Evolutionary conservation across 1,140 invertebrate species (phyloP).

Genomic region (Contarinia nasturtii): DNA sequence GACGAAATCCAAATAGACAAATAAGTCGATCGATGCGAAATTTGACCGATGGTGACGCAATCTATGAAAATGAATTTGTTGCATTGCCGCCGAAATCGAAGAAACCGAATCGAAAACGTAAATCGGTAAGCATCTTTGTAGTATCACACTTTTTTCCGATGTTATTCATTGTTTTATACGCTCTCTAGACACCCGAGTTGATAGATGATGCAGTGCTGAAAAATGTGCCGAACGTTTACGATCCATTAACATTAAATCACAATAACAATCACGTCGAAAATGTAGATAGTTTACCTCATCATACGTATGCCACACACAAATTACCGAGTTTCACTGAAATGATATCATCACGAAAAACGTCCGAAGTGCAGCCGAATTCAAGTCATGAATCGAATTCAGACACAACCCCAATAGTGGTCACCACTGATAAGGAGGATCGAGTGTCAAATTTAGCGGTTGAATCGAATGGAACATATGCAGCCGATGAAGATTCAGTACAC

Average conservation of each 20-base stretch:
- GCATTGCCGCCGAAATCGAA: neutral
- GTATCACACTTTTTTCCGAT: neutral
- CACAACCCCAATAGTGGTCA: too few relatives aligned
- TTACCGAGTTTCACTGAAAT: neutral
- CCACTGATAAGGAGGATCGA: too few relatives aligned
- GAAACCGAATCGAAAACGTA: neutral
- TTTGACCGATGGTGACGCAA: neutral
- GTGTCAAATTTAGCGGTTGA: too few relatives aligned
- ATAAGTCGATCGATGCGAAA: neutral
- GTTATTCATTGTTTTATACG: neutral
- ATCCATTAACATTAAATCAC: neutral
- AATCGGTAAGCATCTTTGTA: neutral
- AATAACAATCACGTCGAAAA: neutral
- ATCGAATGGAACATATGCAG: too few relatives aligned
- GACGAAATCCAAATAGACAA: neutral
- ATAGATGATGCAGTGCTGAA: neutral
- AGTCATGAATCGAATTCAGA: too few relatives aligned
- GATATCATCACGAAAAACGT: neutral
- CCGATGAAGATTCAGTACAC: too few relatives aligned
- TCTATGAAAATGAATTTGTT: constrained; percentile 1
- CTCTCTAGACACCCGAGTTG: too few relatives aligned
- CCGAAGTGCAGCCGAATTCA: too few relatives aligned
- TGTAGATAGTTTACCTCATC: neutral
- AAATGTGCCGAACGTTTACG: neutral
- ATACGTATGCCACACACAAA: neutral